Evolutionary conservation across 2,113 vertebrate genomes (phyloP).

Genomic region (Etia nguti): DNA sequence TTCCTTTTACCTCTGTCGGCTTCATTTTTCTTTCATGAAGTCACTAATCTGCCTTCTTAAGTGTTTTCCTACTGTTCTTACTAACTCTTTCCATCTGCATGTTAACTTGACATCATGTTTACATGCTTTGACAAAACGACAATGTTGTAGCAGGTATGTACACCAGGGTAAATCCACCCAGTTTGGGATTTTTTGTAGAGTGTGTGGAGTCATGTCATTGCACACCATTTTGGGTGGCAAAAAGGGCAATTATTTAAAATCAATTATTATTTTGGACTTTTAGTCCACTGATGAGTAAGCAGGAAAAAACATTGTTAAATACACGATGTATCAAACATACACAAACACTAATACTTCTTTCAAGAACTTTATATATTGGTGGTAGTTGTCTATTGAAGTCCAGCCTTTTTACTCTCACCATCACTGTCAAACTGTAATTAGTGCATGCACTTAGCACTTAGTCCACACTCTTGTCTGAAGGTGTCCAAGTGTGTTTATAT

Average conservation of each 20-base stretch:
- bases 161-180: not conserved
- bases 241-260: not conserved
- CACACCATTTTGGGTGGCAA: not conserved
- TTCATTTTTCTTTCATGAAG: not conserved
- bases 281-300: not conserved
- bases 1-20: not conserved
- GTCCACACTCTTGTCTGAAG: not conserved
- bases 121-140: not conserved
- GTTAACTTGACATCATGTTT: not conserved
- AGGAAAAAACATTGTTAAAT: not conserved
- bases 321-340: not conserved
- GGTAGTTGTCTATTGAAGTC: not conserved
- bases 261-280: not conserved
- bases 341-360: not conserved
- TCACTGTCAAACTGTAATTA: not conserved
- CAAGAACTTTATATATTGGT: not conserved
- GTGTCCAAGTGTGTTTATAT: not conserved
- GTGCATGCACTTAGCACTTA: slow-evolving; percentile 38
- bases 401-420: not conserved
- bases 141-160: not conserved
- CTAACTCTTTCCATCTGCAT: slow-evolving; percentile 50
- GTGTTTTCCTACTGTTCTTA: not conserved
- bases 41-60: not conserved
- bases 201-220: not conserved
- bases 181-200: not conserved